Conservation (phyloP, 2,888 invertebrate genomes). For the Temnothorax unifasciatus region DNA sequence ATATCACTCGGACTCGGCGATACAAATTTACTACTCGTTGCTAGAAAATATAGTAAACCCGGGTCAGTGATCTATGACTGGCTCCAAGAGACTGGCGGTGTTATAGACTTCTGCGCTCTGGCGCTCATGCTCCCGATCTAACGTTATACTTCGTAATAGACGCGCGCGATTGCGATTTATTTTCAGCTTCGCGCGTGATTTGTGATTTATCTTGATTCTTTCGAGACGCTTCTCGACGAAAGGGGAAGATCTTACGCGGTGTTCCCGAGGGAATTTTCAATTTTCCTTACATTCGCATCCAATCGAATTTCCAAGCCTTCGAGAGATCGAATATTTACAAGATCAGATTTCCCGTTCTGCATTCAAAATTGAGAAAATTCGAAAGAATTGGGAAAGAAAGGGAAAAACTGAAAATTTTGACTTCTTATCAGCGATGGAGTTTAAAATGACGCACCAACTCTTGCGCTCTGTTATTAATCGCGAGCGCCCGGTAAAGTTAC, state of each 20-base stretch:
- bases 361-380: background rate
- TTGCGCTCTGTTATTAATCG: background rate
- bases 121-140: constrained; percentile 29
- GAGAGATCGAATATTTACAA: constrained; percentile 1
- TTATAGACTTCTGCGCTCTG: constrained; percentile 43
- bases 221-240: background rate
- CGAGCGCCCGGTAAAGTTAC: background rate
- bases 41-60: constrained; percentile 65
- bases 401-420: background rate
- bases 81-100: constrained; percentile 45
- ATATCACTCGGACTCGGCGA: constrained; percentile 65
- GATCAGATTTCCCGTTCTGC: background rate
- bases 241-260: background rate
- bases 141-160: constrained; percentile 54
- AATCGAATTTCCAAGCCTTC: background rate
- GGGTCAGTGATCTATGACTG: constrained; percentile 66
- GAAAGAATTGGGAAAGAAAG: background rate
- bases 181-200: constrained; percentile 38
- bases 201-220: constrained; percentile 31
- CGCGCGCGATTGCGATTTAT: constrained; percentile 48
- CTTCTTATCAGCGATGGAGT: background rate
- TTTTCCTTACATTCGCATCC: constrained; percentile 32
- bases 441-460: background rate
- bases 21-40: constrained; percentile 74
- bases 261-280: background rate